Conservation (phyloP, 1,140 invertebrate species). For the Caenorhabditis brenneri region DNA sequence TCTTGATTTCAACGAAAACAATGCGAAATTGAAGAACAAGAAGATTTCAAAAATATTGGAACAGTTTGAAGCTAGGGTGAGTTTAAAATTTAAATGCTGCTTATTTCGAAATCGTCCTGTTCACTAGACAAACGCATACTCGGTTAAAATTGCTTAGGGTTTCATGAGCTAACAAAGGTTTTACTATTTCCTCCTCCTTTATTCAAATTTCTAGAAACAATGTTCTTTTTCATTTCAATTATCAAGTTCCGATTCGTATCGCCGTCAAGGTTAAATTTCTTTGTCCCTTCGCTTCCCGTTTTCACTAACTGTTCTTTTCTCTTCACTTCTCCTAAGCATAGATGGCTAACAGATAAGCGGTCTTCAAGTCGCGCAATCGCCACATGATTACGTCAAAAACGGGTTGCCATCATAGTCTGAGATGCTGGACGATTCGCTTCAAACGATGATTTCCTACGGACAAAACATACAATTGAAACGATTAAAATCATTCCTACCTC, state of each 20-base stretch:
- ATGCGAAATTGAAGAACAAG: not conserved
- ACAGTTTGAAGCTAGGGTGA: constrained; percentile 43
- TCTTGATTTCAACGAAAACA: constrained; percentile 34
- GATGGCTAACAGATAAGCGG: constrained; percentile 38
- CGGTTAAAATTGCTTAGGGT: too few species aligned
- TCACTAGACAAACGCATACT: too few species aligned
- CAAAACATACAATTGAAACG: constrained; percentile 30
- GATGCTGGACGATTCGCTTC: constrained; percentile 29
- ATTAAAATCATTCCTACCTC: not conserved
- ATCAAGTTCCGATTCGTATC: not conserved
- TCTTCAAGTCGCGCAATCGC: constrained; percentile 29
- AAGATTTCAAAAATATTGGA: constrained; percentile 12
- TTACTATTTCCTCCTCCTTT: too few species aligned
- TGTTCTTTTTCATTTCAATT: not conserved
- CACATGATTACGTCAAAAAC: constrained; percentile 40
- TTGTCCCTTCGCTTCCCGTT: not conserved
- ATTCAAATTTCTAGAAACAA: not conserved
- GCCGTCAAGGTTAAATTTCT: constrained; percentile 21
- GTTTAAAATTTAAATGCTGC: not conserved
- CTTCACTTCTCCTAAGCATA: not conserved
- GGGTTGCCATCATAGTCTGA: constrained; percentile 6
- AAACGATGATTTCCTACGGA: constrained; percentile 11
- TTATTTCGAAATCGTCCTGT: too few species aligned
- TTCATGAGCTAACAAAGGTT: too few species aligned
- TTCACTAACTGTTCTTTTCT: constrained; percentile 31